These are phyloP conservation scores for Petrocephalus schoutedeni DNA, from an alignment of 2,797 vertebrate genomes.

Conservation along the genomic window DNA sequence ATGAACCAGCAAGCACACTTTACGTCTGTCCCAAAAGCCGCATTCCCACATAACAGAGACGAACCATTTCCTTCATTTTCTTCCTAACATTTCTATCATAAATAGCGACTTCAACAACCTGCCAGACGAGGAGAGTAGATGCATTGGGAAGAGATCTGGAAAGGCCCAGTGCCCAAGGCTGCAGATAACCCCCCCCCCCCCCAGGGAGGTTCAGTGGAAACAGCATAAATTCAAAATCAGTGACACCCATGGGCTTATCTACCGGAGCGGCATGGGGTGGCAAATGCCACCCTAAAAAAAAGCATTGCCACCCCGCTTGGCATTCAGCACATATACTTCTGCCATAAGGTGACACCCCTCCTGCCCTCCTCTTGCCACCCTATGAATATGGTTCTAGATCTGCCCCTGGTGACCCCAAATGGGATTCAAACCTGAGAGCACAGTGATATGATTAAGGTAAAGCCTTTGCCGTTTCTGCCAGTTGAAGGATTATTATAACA, in stretches of 20 bases:
- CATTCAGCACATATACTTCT: no score
- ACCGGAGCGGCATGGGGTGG: no score
- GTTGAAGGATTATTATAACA: conserved; percentile 4
- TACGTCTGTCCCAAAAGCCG: neutral
- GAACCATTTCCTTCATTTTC: neutral
- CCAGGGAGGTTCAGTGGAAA: neutral
- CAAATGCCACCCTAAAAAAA: no score
- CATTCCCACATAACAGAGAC: neutral
- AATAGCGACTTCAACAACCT: neutral
- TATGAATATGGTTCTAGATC: no score
- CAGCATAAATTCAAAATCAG: neutral
- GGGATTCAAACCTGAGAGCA: neutral
- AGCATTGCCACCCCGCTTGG: neutral
- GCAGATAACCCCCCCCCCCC: neutral
- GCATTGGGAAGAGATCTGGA: neutral
- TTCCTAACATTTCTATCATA: neutral
- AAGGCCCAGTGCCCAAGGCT: neutral
- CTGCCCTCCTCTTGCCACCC: no score
- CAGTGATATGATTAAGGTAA: neutral
- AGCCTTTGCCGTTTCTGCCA: neutral
- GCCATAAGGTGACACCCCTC: no score
- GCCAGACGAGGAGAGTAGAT: neutral
- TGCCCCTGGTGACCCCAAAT: no score
- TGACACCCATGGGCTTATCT: no score
- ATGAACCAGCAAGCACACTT: neutral